Base-by-base conservation (phyloP, 2,888 invertebrate species). In the Cepaea hortensis region DNA sequence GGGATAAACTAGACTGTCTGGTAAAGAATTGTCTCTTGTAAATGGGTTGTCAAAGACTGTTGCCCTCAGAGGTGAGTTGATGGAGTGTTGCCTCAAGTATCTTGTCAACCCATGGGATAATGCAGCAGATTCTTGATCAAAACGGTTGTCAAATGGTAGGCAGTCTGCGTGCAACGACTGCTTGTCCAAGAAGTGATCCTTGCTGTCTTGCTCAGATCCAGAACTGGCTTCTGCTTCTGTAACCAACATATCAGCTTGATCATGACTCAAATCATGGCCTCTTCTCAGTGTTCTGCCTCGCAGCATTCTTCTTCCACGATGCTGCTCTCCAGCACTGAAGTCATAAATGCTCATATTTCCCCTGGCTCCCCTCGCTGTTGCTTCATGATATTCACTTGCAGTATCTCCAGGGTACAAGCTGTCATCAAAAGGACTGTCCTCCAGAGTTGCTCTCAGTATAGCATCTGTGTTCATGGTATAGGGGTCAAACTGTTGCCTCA, bases 271-370 rank as follows among this genome's bases (percentile, higher is more conserved):
- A 65, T 65, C 46, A 48, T 81, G 70, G 18, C n/a, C 48, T 5
- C 46, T 15, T 46, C 48, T 48, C 9, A 3, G n/a, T n/a, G 18
- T 20, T 35, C 50, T 50, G 23, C 15, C 50, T 81, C 81, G 50
- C 50, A n/a, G 50, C 55, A n/a, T 72, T n/a, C 20, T 68, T 72
- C 68, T 50, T 72, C 72, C 70, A 72, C 5, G 5, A 3, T n/a
- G 70, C 4, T 70, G 50, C 13, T 55, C 81, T 70, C 11, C 55
- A 70, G 55, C 55, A 72, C 81, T 72, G 55, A 55, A 70, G 68
- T 81, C n/a, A 81, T 81, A 72, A 50, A 81, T 72, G 50, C 72
- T 81, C 72, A n/a, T 81, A 55, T 68, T 72, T 81, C 70, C 81
- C 68, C n/a, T 55, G 50, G 72, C 20, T 15, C 50, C 81, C 46